Evolutionary conservation across 2,888 invertebrate genomes (phyloP), one percentile per base, ranked within the genome.

Genomic region (Campoplex nolae): DNA sequence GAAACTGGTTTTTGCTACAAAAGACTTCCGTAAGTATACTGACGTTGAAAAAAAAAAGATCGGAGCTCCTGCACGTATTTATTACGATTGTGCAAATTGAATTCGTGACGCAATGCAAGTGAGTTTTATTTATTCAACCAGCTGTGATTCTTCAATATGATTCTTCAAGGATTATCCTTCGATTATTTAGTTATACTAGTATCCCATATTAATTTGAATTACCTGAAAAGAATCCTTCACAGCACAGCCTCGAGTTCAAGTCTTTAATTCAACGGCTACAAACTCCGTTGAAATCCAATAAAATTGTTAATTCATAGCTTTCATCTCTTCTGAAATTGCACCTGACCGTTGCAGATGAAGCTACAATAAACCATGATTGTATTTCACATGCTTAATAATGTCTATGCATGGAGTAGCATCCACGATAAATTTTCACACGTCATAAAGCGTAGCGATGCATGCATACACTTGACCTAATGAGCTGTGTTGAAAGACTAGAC

Each of bases 1-100:
- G 92, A 92, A 83, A 92, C 92, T 70, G 96, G 96, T 80, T 95
- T 96, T 6, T 97, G 97, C 91, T 95, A 95, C 88, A 95, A 95
- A 58, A 96, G 96, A 95, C 95, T 97, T 2, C 96, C 96, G 97
- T 97, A 94, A 96, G 96, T 96, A 91, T 68, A 79, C 67, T 51
- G n/a, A 42, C 23, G 18, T 54, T 7, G 18, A 32, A 81, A 11
- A 45, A 45, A 28, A n/a, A 73, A 73, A 35, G 11, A 67, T 45
- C 8, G 9, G 42, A 9, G 18, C 13, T 28, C 56, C 13, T 32
- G 62, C 62, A 32, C 7, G 32, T 62, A 9, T 32, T 62, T 62
- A 32, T 62, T 16, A 6, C 13, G 32, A 32, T 16, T 32, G 16
- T 6, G 28, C 4, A 3, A 13, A 62, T 32, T 32, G 4, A 16